Conservation (phyloP, 2,888 invertebrate species). For the Drosophila birchii region DNA sequence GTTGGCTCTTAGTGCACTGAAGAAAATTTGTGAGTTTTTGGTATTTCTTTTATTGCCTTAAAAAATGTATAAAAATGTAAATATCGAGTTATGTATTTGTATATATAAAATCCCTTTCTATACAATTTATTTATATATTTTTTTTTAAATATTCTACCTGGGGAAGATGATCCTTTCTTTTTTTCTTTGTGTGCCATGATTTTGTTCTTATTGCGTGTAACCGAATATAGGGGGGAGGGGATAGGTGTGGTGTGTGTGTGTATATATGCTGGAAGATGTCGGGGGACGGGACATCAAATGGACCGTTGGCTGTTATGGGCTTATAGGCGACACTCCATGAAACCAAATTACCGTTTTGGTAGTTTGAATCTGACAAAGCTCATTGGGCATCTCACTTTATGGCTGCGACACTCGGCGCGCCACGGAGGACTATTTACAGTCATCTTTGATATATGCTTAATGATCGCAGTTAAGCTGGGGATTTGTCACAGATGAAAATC, state of each 20-base stretch:
- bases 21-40: background rate
- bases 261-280: background rate
- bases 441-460: constrained; percentile 38
- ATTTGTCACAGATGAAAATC: constrained; percentile 40
- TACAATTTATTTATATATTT: too few species aligned
- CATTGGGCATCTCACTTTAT: constrained; percentile 51
- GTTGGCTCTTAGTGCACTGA: constrained; percentile 30
- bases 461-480: constrained; percentile 39
- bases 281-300: constrained; percentile 63
- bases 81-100: background rate
- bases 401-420: constrained; percentile 16
- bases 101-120: background rate
- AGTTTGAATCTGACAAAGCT: constrained; percentile 50
- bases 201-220: constrained; percentile 48
- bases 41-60: background rate
- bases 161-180: background rate
- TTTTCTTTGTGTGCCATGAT: constrained; percentile 17
- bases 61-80: background rate
- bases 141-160: too few species aligned
- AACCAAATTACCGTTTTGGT: constrained; percentile 68
- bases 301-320: constrained; percentile 77
- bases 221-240: constrained; percentile 7
- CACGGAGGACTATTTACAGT: constrained; percentile 39
- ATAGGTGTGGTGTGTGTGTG: constrained; percentile 24
- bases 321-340: constrained; percentile 69